phyloP scores from a whole-genome alignment of 2,113 vertebrate genomes.

The Mellivora capensis region DNA sequence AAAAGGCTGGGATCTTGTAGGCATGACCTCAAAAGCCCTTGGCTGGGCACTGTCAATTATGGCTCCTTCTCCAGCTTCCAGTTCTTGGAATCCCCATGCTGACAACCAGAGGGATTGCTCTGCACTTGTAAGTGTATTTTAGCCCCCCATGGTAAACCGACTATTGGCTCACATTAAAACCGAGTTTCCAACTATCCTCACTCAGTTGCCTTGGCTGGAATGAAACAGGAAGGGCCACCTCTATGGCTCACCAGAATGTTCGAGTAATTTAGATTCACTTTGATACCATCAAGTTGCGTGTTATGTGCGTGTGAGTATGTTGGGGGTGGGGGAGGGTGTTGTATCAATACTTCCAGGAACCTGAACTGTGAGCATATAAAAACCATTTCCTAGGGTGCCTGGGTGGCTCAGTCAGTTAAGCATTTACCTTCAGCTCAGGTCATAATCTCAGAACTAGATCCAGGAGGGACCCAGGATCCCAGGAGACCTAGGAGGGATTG shows the following conservation, averaged over 20 bases:
- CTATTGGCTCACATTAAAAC: background rate
- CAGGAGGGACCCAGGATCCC: no score
- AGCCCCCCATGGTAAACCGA: background rate
- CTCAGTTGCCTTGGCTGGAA: background rate
- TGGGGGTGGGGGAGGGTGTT: accelerated
- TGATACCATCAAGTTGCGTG: background rate
- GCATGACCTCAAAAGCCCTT: constrained; percentile 43
- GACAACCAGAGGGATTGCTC: background rate
- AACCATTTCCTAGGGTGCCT: background rate
- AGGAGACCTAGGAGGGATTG: no score
- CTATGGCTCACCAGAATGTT: background rate
- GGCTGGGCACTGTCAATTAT: background rate
- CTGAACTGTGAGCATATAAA: background rate
- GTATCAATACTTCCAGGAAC: background rate
- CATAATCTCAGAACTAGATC: background rate
- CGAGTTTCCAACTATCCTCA: background rate
- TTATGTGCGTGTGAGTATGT: background rate
- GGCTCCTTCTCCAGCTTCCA: background rate
- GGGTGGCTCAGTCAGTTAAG: background rate
- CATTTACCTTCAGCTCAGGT: no score
- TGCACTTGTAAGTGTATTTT: background rate
- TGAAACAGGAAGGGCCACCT: background rate
- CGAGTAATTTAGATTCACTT: background rate
- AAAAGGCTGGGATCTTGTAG: constrained; percentile 1
- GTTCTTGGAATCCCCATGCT: background rate